Base-by-base conservation (phyloP, 2,888 invertebrate genomes). In the Aporophyla nigra region DNA sequence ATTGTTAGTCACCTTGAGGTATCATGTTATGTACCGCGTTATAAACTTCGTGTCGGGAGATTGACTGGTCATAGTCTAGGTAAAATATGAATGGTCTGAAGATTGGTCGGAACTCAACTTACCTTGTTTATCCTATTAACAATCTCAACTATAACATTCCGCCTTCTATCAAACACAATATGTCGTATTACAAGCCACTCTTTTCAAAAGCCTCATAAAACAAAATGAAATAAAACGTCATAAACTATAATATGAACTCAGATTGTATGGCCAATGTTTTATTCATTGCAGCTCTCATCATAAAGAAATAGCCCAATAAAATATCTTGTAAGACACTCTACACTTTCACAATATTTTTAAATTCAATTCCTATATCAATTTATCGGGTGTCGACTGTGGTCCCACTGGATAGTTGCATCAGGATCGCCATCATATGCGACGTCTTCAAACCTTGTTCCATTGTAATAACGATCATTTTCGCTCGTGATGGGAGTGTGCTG, bases 311-410 rank as follows among this genome's bases (percentile, higher is more conserved):
- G 59, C 40, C 40, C 76, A 79, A 76, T 85, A 76, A 84, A 84
- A 78, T 86, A 81, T 86, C 73, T 51, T 72, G 63, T 70, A 72
- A 68, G 73, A 80, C 66, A 73, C 71, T 78, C 62, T 72, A 74
- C 67, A 77, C 75, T 77, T 76, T 69, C 86, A 75, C 80, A 85
- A 84, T 81, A 87, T 85, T 84, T 86, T 87, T 78, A 84, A 89
- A 90, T 87, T 88, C 89, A 89, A 88, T 90, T 85, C 84, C 84
- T 86, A 74, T 85, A 89, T 87, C 85, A 87, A 90, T 88, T 88
- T 90, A 90, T 87, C 73, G 83, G 80, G 85, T 85, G 86, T 86
- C 88, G 85, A 81, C 81, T 80, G 76, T 72, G 82, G 74, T 77
- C 80, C 81, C 85, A 61, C 58, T 58, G 73, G 76, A 63, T 76